Percentiles rank a stretch among this genome's conserved stretches.
These are phyloP conservation scores for Glaucopsyche alexis DNA, from an alignment of 2,888 invertebrate genomes.

Conservation along the genomic window DNA sequence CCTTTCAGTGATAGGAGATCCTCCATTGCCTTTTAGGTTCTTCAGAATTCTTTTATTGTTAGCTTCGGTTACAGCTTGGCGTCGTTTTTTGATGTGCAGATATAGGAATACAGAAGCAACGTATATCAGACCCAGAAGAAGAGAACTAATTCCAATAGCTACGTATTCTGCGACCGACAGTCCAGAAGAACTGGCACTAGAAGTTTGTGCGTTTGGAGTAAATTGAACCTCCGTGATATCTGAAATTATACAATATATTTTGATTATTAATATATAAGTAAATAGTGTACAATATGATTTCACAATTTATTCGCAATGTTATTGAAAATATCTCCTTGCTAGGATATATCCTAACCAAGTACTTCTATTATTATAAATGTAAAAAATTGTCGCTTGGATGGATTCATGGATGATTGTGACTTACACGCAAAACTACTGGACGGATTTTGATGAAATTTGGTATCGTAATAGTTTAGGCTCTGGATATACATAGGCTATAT, in stretches of 20 bases:
- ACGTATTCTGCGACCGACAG: constrained; percentile 88
- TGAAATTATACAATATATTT: constrained; percentile 50
- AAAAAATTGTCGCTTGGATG: too few relatives aligned
- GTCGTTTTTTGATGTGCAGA: constrained; percentile 86
- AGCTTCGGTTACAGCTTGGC: constrained; percentile 72
- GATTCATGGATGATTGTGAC: too few relatives aligned
- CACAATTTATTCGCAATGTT: too few relatives aligned
- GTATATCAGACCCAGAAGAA: constrained; percentile 92
- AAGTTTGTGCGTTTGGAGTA: constrained; percentile 82
- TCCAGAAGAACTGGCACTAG: constrained; percentile 77
- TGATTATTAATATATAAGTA: neutral
- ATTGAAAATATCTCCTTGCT: too few relatives aligned
- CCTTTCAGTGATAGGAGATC: constrained; percentile 64
- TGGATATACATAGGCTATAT: too few relatives aligned
- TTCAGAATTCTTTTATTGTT: constrained; percentile 62
- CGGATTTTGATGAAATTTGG: too few relatives aligned
- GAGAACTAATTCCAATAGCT: constrained; percentile 90
- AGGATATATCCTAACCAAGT: too few relatives aligned
- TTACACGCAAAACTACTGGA: too few relatives aligned
- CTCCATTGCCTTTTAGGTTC: constrained; percentile 66
- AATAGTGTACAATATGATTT: too few relatives aligned
- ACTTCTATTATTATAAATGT: too few relatives aligned
- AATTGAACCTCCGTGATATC: constrained; percentile 91
- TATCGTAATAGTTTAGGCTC: too few relatives aligned
- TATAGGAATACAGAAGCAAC: constrained; percentile 92